Evolutionary conservation across 1,140 invertebrate species (phyloP), one percentile per base, ranked within the genome.

Genomic region (Lycorma delicatula): DNA sequence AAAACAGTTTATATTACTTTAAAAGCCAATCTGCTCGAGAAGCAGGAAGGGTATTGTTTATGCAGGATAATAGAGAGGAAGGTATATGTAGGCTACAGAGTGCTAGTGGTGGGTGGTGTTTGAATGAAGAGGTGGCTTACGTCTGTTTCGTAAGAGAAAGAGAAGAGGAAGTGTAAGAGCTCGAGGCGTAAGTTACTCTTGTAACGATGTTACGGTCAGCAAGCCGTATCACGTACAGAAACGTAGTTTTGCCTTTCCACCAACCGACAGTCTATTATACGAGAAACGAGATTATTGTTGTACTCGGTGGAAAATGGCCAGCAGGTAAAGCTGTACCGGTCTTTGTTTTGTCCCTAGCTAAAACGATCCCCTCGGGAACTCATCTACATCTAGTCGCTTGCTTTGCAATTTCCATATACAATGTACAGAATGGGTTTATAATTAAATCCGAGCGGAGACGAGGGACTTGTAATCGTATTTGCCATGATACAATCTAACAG

Each of bases 361-460:
- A n/a, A n/a, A n/a, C n/a, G n/a, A n/a, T n/a, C n/a, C n/a, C n/a
- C n/a, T n/a, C n/a, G n/a, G n/a, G n/a, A n/a, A n/a, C n/a, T n/a
- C n/a, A n/a, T n/a, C n/a, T n/a, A n/a, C n/a, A n/a, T n/a, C n/a
- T n/a, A n/a, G n/a, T n/a, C n/a, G 36, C 13, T n/a, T n/a, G 36
- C 36, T 18, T 4, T n/a, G 36, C 36, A 38, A 38, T 38, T 38
- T 38, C 36, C 36, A n/a, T n/a, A 38, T 38, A 38, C 36, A 18
- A 38, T 18, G 36, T 18, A 38, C 36, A 38, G 36, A 38, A 38
- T 38, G 36, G 36, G 36, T 38, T 38, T 38, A 38, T 38, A 38
- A 38, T 38, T 38, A 18, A 18, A 38, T 38, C 18, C 36, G 36
- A 38, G 36, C 13, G 13, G 18, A 18, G 18, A 38, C 13, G 13